Evolutionary conservation across 2,113 vertebrate genomes (phyloP), one percentile per base, ranked within the genome.

Genomic region (Phaetusa simplex): DNA sequence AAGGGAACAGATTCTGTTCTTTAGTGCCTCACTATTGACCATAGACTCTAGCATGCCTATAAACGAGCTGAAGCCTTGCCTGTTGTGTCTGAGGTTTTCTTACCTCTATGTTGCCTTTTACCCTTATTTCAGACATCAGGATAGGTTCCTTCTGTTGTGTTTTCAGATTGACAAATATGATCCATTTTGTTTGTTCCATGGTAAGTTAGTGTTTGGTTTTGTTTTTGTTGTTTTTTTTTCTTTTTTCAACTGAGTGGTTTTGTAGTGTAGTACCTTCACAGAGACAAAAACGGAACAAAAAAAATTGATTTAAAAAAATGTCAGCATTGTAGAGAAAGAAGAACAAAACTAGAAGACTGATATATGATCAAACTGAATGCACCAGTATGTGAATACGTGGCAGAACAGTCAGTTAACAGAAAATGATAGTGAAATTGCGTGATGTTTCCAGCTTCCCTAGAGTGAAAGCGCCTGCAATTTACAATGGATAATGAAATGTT

Each of bases 401-500:
- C 73, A 87, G 50, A 88, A 65, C 40, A 95, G 72, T 34, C 88
- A 62, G 58, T 92, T 81, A 86, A 19, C 64, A 78, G 76, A 40
- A 94, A 90, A 70, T 42, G 52, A 49, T 34, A 80, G 86, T 89
- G 91, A 91, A 88, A 80, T 77, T 45, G 66, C 40, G 55, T 94
- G 95, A 47, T 95, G 93, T 94, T 97, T 94, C 53, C 58, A 65
- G 50, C 82, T 85, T 93, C 74, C 73, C 73, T 50, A 22, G 74
- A 43, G 92, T 55, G 86, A 62, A 53, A 66, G 74, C 50, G 14
- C 29, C 9, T 27, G 29, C 13, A 24, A 15, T 93, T 93, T 82
- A 76, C 49, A 74, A 29, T 49, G 34, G 71, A 83, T 96, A 94
- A 91, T 93, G 79, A 94, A 95, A 95, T 64, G 81, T 88, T 95